A percentile compares a stretch with the other conserved stretches of the same genome.
Conservation (phyloP, 1,140 invertebrate species). For the Cylas formicarius region DNA sequence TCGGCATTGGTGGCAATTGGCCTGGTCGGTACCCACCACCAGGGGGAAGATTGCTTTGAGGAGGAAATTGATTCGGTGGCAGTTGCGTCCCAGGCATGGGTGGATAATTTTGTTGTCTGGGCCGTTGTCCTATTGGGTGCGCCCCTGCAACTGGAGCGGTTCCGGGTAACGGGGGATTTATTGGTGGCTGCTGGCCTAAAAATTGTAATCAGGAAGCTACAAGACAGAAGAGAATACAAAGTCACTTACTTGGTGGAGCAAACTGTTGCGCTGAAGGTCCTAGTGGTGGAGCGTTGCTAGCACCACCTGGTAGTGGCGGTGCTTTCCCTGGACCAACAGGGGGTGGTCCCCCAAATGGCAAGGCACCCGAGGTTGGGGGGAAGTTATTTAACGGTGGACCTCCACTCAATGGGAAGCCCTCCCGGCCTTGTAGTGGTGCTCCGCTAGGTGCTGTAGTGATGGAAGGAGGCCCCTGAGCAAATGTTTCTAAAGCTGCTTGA, state of each 20-base stretch:
- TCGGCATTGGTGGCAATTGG: constrained; percentile 12
- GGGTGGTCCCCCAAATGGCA: constrained; percentile 30
- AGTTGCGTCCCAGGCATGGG: constrained; percentile 21
- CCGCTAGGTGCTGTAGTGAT: constrained; percentile 10
- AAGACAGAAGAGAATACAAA: too few species aligned
- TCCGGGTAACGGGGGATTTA: constrained; percentile 21
- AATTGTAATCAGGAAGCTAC: constrained; percentile 34
- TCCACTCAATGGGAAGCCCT: not conserved
- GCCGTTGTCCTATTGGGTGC: not conserved
- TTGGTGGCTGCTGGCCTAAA: constrained; percentile 13
- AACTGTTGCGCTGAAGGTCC: constrained; percentile 26
- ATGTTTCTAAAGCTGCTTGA: not conserved
- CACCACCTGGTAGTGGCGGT: constrained; percentile 16
- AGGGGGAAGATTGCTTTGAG: constrained; percentile 25
- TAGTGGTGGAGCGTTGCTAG: constrained; percentile 14
- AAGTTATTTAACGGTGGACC: not conserved
- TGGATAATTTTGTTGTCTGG: constrained; percentile 21
- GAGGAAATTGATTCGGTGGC: constrained; percentile 2
- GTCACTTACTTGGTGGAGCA: constrained; percentile 25
- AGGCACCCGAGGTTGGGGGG: not conserved
- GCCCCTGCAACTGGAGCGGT: constrained; percentile 5
- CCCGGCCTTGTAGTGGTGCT: constrained; percentile 15
- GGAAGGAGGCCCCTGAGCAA: not conserved
- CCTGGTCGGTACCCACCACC: too few species aligned
- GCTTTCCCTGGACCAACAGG: constrained; percentile 4